Evolutionary conservation across 92 coral and sea anemone genomes (phyloP).

Genomic region (Bergia sp.): DNA sequence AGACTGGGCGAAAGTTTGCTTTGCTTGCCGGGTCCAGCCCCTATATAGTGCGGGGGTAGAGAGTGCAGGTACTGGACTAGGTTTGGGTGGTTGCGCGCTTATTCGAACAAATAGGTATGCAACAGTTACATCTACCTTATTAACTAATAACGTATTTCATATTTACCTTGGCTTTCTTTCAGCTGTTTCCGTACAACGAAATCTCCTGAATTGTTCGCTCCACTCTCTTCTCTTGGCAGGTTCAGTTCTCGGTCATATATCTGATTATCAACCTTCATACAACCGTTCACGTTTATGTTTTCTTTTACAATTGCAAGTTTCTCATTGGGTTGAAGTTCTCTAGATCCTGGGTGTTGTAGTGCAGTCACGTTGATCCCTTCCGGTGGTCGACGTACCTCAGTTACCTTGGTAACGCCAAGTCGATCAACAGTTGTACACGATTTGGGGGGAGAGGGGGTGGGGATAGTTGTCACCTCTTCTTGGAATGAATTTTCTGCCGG

Average conservation of each 20-base stretch:
- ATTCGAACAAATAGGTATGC: too few relatives aligned
- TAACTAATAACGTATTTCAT: not conserved
- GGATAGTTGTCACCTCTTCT: too few relatives aligned
- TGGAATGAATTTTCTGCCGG: not conserved
- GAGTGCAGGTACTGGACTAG: too few relatives aligned
- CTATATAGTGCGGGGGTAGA: too few relatives aligned
- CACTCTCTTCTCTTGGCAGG: not conserved
- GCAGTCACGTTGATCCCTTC: too few relatives aligned
- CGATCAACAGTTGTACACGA: not conserved
- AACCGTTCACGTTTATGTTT: not conserved
- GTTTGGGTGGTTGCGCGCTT: too few relatives aligned
- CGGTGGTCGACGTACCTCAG: too few relatives aligned
- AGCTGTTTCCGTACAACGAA: not conserved
- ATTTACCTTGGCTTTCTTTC: not conserved
- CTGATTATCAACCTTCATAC: not conserved
- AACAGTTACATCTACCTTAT: too few relatives aligned
- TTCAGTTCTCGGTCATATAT: not conserved
- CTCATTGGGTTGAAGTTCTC: not conserved
- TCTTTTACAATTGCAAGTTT: not conserved
- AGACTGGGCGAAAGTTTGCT: too few relatives aligned
- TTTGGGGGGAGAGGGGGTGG: not conserved
- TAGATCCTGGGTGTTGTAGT: too few relatives aligned
- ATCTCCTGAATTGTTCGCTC: not conserved
- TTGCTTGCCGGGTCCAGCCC: too few relatives aligned
- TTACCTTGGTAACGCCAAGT: not conserved